A percentile compares a stretch with the other conserved stretches of the same genome.
phyloP scores from a whole-genome alignment of 1,140 invertebrate genomes.

The Micrasema longulum region DNA sequence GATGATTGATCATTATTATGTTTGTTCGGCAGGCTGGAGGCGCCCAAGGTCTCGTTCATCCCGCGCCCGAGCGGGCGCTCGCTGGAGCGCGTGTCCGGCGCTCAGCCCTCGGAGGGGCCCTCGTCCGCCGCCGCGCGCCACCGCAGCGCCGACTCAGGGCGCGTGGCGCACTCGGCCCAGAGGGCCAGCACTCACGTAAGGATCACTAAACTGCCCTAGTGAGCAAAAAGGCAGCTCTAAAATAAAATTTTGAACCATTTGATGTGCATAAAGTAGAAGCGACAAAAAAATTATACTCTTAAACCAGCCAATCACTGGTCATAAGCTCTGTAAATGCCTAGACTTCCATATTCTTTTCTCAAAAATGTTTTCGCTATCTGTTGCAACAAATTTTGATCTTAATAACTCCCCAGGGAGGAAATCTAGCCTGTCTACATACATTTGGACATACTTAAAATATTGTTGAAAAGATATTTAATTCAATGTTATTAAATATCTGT shows the following conservation, averaged over 20 bases:
- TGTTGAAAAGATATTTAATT: no score
- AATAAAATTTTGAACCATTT: not conserved
- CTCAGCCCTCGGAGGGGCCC: conserved; percentile 35
- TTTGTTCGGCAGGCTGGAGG: conserved; percentile 33
- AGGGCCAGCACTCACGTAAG: conserved; percentile 36
- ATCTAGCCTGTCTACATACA: no score
- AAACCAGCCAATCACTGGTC: no score
- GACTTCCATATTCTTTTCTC: no score
- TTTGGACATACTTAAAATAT: no score
- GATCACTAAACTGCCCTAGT: not conserved
- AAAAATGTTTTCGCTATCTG: no score
- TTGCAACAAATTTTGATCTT: no score
- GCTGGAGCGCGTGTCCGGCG: conserved; percentile 48
- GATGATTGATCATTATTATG: no score
- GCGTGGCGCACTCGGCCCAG: conserved; percentile 34
- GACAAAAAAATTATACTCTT: not conserved
- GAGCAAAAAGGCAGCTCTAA: not conserved
- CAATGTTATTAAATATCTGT: no score
- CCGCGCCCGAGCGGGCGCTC: conserved; percentile 31
- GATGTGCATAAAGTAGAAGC: no score
- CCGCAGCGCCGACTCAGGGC: conserved; percentile 48
- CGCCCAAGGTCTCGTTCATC: conserved; percentile 38
- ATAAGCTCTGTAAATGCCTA: no score
- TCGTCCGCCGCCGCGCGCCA: conserved; percentile 9
- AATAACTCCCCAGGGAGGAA: no score